Conservation (phyloP, 2,797 vertebrate genomes). For the Arctocebus calabarensis region DNA sequence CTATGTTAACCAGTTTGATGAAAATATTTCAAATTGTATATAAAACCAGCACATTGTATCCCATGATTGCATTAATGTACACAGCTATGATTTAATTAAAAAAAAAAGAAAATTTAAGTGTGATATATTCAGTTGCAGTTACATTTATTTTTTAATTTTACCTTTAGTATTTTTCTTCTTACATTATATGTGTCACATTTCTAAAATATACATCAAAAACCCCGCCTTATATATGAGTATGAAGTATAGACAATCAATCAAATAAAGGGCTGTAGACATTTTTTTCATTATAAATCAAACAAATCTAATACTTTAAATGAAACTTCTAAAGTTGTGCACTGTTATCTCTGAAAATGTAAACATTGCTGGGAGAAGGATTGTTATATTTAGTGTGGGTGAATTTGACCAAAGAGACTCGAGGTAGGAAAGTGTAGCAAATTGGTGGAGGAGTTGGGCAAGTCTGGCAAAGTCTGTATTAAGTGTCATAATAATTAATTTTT, state of each 20-base stretch:
- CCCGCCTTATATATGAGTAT: not conserved
- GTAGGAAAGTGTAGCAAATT: not conserved
- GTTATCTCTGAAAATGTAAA: not conserved
- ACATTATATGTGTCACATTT: not conserved
- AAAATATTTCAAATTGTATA: no score
- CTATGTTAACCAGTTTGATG: no score
- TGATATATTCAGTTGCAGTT: not conserved
- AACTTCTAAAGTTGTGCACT: not conserved
- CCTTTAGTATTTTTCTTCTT: not conserved
- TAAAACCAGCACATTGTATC: no score
- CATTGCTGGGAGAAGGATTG: fast-evolving
- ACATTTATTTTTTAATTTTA: not conserved
- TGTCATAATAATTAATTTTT: not conserved
- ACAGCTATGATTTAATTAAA: no score
- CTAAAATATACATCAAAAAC: not conserved
- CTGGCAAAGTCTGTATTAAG: not conserved
- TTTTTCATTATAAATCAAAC: not conserved
- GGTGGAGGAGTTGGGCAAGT: not conserved
- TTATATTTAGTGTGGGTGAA: not conserved
- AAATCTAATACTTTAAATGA: not conserved
- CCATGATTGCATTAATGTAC: no score
- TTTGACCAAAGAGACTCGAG: not conserved
- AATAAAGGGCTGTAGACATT: not conserved
- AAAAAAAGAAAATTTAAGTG: slow-evolving; percentile 13
- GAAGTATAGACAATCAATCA: not conserved